These are phyloP conservation scores for Prionace glauca DNA, from an alignment of 2,797 vertebrate genomes.

Conservation along the genomic window DNA sequence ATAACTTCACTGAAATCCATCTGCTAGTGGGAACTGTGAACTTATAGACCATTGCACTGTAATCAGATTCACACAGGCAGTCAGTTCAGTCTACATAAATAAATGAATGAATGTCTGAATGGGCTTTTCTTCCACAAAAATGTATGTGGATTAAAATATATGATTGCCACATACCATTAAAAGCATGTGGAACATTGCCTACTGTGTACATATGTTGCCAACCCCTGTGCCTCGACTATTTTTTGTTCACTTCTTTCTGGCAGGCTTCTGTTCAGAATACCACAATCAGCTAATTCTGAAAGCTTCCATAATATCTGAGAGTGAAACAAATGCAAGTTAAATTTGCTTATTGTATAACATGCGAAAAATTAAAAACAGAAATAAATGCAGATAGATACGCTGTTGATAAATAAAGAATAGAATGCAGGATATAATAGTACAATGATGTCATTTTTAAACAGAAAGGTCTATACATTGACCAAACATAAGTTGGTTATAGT, in stretches of 20 bases:
- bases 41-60: constrained; percentile 7
- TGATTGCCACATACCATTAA: constrained; percentile 24
- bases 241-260: constrained; percentile 12
- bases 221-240: not conserved
- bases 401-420: not conserved
- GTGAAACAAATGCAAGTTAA: no score
- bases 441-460: not conserved
- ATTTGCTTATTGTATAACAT: not conserved
- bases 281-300: not conserved
- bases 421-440: not conserved
- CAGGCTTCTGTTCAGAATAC: not conserved
- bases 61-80: constrained; percentile 36
- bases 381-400: not conserved
- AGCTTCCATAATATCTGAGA: not conserved
- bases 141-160: constrained; percentile 36
- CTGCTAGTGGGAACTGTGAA: constrained; percentile 32
- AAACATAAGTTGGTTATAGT: not conserved
- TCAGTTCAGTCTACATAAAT: constrained; percentile 34
- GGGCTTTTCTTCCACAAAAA: constrained; percentile 33
- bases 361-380: not conserved
- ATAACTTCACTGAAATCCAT: constrained; percentile 36
- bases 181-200: constrained; percentile 25
- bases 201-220: not conserved
- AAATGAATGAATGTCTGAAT: constrained; percentile 37
- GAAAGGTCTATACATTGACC: not conserved